These are phyloP conservation scores for Osmerus eperlanus DNA, from an alignment of 2,113 vertebrate species.

Conservation along the genomic window DNA sequence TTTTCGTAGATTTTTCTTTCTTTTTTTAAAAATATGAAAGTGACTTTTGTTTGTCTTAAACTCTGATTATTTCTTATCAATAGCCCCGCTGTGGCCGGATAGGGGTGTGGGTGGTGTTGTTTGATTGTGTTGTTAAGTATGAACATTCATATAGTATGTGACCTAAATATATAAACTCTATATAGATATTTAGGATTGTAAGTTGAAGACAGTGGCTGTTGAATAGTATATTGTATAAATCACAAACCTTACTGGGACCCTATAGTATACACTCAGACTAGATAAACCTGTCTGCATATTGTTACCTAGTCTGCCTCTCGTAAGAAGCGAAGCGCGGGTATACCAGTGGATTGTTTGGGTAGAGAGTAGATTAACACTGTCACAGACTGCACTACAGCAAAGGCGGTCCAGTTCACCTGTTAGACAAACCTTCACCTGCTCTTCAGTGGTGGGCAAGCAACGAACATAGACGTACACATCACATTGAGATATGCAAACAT, in stretches of 20 bases:
- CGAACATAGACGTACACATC: constrained; percentile 39
- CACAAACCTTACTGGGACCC: constrained; percentile 69
- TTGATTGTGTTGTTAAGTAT: constrained; percentile 36
- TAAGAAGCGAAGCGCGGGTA: neutral
- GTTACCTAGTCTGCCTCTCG: constrained; percentile 19
- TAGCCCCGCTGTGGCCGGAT: constrained; percentile 46
- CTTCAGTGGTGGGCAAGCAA: constrained; percentile 26
- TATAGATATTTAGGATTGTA: constrained; percentile 42
- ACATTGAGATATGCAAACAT: constrained; percentile 63
- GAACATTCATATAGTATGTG: constrained; percentile 51
- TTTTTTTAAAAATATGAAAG: constrained; percentile 34
- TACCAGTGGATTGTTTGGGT: neutral
- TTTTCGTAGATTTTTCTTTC: constrained; percentile 72
- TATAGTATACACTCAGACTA: constrained; percentile 28
- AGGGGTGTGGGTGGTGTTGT: constrained; percentile 19
- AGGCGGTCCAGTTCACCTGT: constrained; percentile 39
- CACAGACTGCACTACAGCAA: constrained; percentile 54
- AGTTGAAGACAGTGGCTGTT: constrained; percentile 39
- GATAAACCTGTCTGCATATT: constrained; percentile 12
- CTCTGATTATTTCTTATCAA: constrained; percentile 34
- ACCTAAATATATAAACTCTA: constrained; percentile 39
- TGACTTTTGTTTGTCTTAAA: constrained; percentile 51
- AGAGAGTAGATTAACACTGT: constrained; percentile 39
- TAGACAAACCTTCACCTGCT: constrained; percentile 30
- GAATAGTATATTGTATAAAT: constrained; percentile 37